Conservation (phyloP, 1,140 invertebrate genomes). For the Delia radicum region DNA sequence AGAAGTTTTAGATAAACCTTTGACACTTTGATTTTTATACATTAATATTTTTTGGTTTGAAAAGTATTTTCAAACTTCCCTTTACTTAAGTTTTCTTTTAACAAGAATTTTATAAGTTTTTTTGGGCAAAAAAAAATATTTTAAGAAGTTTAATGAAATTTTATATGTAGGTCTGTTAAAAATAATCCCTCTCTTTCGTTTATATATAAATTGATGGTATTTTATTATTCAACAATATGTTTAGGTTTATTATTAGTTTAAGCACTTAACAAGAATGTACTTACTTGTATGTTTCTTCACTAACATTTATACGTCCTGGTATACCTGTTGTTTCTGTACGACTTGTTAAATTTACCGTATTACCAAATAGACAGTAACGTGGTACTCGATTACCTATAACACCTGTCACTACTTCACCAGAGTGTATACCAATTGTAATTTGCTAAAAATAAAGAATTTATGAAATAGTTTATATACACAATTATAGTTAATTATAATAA, state of each 20-base stretch:
- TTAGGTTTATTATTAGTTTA: no score
- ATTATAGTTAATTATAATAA: no score
- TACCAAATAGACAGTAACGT: constrained; percentile 95
- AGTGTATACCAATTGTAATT: constrained; percentile 95
- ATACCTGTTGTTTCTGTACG: constrained; percentile 93
- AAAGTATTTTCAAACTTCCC: background rate
- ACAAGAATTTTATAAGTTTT: background rate
- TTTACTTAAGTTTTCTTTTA: constrained; percentile 1
- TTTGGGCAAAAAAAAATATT: no score
- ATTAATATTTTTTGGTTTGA: background rate
- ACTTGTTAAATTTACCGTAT: constrained; percentile 94
- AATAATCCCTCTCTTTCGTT: background rate
- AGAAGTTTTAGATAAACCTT: constrained; percentile 12
- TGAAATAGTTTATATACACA: no score
- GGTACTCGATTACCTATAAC: constrained; percentile 97
- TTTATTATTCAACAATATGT: background rate
- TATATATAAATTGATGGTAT: background rate
- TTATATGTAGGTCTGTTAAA: background rate
- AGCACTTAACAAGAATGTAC: constrained; percentile 36
- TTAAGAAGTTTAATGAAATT: background rate
- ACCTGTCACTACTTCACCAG: constrained; percentile 93
- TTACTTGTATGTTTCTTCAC: constrained; percentile 90
- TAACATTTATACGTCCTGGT: constrained; percentile 90
- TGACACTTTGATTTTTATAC: constrained; percentile 11
- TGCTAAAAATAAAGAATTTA: constrained; percentile 61